Evolutionary conservation across 2,888 invertebrate species (phyloP).

Genomic region (Leptinotarsa juncta): DNA sequence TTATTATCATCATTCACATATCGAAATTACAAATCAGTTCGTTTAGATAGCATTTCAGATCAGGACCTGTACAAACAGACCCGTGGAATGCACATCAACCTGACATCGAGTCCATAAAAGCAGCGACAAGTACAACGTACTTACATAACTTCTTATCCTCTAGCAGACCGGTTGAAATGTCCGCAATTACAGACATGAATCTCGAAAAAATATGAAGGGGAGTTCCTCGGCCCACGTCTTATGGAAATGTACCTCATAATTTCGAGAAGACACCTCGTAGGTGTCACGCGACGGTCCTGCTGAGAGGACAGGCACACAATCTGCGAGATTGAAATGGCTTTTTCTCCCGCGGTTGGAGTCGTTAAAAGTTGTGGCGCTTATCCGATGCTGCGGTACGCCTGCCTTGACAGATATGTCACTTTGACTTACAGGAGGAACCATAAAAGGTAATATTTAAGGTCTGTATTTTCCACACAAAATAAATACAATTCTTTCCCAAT

Average conservation of each 20-base stretch:
- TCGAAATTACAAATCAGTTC: too few species aligned
- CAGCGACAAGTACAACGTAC: slow-evolving; percentile 3
- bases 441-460: too few species aligned
- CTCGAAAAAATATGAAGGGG: not conserved
- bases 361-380: slow-evolving; percentile 31
- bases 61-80: too few species aligned
- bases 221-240: slow-evolving; percentile 9
- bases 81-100: not conserved
- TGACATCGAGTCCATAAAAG: slow-evolving; percentile 3
- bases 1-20: too few species aligned
- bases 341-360: slow-evolving; percentile 32
- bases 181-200: not conserved
- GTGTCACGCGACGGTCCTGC: slow-evolving; percentile 36
- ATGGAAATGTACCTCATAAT: slow-evolving; percentile 30
- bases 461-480: too few species aligned
- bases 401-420: not conserved
- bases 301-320: slow-evolving; percentile 37
- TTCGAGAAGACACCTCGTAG: slow-evolving; percentile 36
- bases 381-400: slow-evolving; percentile 17
- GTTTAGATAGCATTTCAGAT: too few species aligned
- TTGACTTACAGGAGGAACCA: not conserved
- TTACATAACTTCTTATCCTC: slow-evolving; percentile 1
- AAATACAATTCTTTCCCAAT: too few species aligned
- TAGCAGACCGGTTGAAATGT: not conserved
- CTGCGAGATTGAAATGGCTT: slow-evolving; percentile 34